Percentiles rank a stretch among this genome's conserved stretches.
These are phyloP conservation scores for Gnathonemus echidnorhynchus DNA, from an alignment of 2,113 vertebrate species.

Conservation along the genomic window DNA sequence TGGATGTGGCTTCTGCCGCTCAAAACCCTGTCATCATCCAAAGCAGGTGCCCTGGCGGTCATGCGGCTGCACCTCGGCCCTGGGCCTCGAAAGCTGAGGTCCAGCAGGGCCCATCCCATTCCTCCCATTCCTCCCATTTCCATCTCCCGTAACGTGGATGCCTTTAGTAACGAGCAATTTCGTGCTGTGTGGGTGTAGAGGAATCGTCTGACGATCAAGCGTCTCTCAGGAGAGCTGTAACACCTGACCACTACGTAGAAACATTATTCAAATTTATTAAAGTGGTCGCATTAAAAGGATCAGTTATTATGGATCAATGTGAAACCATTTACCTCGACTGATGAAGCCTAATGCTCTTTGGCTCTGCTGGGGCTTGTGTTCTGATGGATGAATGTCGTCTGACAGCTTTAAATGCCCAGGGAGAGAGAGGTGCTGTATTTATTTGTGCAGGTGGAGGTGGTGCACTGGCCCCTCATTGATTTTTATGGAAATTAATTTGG, in stretches of 20 bases:
- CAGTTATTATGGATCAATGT: neutral
- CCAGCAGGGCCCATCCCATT: neutral
- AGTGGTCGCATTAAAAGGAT: constrained; percentile 6
- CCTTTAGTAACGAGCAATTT: neutral
- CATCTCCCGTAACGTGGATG: neutral
- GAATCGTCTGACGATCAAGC: neutral
- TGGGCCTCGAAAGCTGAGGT: neutral
- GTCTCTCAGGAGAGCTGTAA: neutral
- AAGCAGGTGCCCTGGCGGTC: neutral
- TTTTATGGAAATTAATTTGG: neutral
- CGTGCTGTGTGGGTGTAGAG: neutral
- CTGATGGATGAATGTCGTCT: constrained; percentile 10
- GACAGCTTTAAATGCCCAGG: neutral
- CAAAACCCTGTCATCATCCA: neutral
- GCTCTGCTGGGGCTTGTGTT: neutral
- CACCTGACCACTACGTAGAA: neutral
- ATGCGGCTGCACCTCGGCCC: neutral
- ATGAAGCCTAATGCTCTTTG: neutral
- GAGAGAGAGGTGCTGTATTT: neutral
- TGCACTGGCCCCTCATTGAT: neutral
- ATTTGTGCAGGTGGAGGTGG: neutral
- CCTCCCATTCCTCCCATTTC: neutral
- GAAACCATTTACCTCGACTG: neutral
- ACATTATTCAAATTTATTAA: neutral
- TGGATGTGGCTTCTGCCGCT: neutral